Percentiles rank a stretch among this genome's conserved stretches.
Evolutionary conservation across 2,113 vertebrate genomes (phyloP).

Genomic region (Eurypyga helias): DNA sequence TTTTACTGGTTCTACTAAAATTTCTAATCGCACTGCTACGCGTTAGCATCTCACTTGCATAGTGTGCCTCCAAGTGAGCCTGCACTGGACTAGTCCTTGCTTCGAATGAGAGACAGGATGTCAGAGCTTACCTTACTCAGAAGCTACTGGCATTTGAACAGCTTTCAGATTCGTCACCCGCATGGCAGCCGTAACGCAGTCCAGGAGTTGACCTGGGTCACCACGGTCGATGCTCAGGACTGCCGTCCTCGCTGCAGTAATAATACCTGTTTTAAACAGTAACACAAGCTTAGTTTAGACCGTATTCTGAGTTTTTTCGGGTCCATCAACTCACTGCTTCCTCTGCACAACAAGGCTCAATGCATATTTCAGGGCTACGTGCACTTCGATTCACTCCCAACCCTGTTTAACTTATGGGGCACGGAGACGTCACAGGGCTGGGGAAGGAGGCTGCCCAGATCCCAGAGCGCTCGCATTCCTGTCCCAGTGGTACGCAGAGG

Average conservation of each 20-base stretch:
- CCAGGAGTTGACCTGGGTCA: background rate
- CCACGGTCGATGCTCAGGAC: accelerated
- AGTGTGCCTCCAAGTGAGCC: background rate
- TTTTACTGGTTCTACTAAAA: slow-evolving; percentile 63
- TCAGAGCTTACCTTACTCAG: background rate
- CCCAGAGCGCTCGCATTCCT: background rate
- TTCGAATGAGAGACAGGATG: background rate
- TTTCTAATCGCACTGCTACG: background rate
- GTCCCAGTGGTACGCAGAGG: background rate
- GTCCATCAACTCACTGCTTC: background rate
- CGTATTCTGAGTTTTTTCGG: background rate
- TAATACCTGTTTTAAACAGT: slow-evolving; percentile 76
- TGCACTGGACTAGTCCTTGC: background rate
- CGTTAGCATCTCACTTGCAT: background rate
- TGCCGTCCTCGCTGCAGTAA: background rate
- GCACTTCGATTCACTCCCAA: background rate
- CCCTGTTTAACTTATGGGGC: accelerated
- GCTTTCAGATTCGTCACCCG: background rate
- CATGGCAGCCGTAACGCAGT: background rate
- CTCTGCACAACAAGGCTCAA: slow-evolving; percentile 67
- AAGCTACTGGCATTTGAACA: background rate
- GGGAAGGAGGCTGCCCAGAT: background rate
- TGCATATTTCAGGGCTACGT: slow-evolving; percentile 43
- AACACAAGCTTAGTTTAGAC: background rate
- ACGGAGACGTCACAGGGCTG: background rate